A percentile compares a stretch with the other conserved stretches of the same genome.
These are phyloP conservation scores for Prionace glauca DNA, from an alignment of 2,797 vertebrate species.

Conservation along the genomic window DNA sequence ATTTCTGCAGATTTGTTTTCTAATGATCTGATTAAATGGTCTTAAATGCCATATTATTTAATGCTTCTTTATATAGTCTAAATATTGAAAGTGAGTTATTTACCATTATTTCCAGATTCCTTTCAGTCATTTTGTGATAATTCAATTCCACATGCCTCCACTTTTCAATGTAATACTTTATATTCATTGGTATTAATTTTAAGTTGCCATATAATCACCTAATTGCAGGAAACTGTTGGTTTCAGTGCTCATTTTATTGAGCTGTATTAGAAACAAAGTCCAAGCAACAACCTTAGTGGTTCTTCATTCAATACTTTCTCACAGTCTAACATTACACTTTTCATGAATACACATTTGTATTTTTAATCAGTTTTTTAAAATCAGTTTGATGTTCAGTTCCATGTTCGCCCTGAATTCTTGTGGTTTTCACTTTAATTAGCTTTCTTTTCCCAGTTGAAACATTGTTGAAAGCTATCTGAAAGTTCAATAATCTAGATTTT, in stretches of 20 bases:
- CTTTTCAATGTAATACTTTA: neutral
- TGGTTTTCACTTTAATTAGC: neutral
- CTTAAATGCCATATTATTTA: neutral
- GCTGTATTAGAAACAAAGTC: neutral
- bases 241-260: neutral
- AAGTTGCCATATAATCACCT: neutral
- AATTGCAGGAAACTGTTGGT: neutral
- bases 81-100: neutral
- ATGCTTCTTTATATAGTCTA: neutral
- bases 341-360: neutral
- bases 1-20: neutral
- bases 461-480: neutral
- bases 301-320: neutral
- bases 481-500: neutral
- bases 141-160: neutral
- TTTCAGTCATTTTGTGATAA: neutral
- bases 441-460: neutral
- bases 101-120: neutral
- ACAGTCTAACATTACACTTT: neutral
- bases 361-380: neutral
- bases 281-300: neutral
- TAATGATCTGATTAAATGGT: neutral
- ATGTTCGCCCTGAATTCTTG: neutral
- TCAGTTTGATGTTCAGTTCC: neutral
- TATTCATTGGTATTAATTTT: neutral